phyloP scores from a whole-genome alignment of 2,888 invertebrate genomes.

The Eueremaeus valkanovi region DNA sequence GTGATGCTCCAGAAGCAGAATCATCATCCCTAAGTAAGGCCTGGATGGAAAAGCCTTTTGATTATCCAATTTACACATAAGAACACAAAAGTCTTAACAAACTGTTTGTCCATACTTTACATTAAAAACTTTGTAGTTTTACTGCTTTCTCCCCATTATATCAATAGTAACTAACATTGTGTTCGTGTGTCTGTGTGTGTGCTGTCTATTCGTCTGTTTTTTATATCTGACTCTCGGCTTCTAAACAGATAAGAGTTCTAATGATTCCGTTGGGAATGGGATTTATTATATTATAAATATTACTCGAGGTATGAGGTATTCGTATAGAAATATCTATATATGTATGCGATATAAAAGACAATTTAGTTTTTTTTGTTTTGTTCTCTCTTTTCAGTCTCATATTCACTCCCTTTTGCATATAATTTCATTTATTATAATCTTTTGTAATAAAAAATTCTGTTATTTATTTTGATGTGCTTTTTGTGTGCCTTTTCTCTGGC shows the following conservation, averaged over 20 bases:
- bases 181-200: neutral
- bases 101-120: neutral
- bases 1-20: neutral
- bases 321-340: too few species aligned
- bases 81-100: neutral
- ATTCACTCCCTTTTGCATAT: neutral
- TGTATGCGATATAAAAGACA: neutral
- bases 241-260: neutral
- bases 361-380: neutral
- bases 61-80: constrained; percentile 1
- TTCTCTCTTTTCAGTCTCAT: neutral
- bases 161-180: too few species aligned
- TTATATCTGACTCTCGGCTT: neutral
- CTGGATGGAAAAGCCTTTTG: neutral
- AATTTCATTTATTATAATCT: too few species aligned
- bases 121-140: neutral
- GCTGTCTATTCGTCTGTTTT: neutral
- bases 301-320: too few species aligned
- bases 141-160: neutral
- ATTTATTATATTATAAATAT: neutral
- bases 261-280: constrained; percentile 18
- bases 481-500: too few species aligned
- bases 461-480: too few species aligned
- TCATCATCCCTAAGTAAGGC: neutral
- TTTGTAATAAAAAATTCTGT: too few species aligned